phyloP scores from a whole-genome alignment of 2,797 vertebrate genomes.

The Rhyacichthys aspro region DNA sequence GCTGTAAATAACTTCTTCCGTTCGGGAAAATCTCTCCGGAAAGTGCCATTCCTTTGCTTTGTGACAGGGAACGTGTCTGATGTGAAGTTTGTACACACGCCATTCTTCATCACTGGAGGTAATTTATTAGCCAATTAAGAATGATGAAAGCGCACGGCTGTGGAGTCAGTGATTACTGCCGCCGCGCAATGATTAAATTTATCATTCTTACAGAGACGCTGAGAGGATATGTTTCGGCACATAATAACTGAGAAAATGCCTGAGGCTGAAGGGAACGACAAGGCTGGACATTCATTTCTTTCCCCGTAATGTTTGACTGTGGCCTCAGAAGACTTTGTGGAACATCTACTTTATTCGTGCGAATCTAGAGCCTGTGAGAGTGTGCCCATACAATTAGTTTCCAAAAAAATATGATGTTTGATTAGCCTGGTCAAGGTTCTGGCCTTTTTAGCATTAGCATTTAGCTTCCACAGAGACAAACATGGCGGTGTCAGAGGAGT shows the following conservation, averaged over 20 bases:
- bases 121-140: conserved; percentile 72
- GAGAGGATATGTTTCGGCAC: conserved; percentile 29
- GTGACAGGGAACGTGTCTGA: conserved; percentile 51
- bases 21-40: background rate
- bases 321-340: no score
- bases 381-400: no score
- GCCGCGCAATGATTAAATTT: conserved; percentile 44
- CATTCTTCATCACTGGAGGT: conserved; percentile 61
- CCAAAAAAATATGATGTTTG: no score
- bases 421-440: no score
- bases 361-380: no score
- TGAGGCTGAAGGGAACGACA: conserved; percentile 29
- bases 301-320: background rate
- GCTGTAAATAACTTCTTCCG: conserved; percentile 1
- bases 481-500: no score
- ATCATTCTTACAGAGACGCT: conserved; percentile 50
- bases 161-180: conserved; percentile 63
- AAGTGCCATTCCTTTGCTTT: conserved; percentile 12
- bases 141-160: conserved; percentile 52
- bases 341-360: no score
- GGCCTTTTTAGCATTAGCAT: no score
- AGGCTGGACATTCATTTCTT: conserved; percentile 29
- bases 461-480: no score
- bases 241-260: conserved; percentile 14
- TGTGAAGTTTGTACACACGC: conserved; percentile 46